Evolutionary conservation across 2,888 invertebrate genomes (phyloP).

Genomic region (Nasonia oneida): DNA sequence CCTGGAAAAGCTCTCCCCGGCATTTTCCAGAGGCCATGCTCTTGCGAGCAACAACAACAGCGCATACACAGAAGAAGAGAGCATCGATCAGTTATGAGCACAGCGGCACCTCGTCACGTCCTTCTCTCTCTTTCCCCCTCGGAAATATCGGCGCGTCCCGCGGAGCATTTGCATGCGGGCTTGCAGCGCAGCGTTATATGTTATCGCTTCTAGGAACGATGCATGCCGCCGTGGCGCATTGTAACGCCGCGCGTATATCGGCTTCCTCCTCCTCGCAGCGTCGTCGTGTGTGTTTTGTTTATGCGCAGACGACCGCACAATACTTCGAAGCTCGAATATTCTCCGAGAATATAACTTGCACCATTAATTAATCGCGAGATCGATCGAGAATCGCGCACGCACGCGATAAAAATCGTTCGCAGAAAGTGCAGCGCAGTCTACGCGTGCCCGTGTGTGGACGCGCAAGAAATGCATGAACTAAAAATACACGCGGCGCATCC

Average conservation of each 20-base stretch:
- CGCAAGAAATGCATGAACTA: conserved; percentile 23
- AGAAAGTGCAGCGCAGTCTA: not conserved
- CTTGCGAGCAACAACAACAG: not conserved
- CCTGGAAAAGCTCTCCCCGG: not conserved
- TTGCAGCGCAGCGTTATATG: conserved; percentile 32
- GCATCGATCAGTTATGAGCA: not conserved
- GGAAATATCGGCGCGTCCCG: conserved; percentile 34
- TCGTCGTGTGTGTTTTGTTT: not conserved
- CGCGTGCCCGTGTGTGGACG: not conserved
- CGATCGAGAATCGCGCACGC: not conserved
- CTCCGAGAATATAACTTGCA: too few species aligned
- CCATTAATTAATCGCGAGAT: not conserved
- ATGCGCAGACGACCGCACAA: too few species aligned
- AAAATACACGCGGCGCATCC: conserved; percentile 63
- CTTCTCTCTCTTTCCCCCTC: conserved; percentile 26
- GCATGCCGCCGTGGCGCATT: conserved; percentile 44
- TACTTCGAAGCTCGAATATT: too few species aligned
- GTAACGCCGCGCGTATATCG: conserved; percentile 38
- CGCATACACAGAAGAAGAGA: too few species aligned
- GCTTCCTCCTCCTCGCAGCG: not conserved
- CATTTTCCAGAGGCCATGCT: not conserved
- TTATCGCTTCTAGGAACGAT: conserved; percentile 60
- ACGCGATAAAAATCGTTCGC: not conserved
- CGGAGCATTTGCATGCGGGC: conserved; percentile 51
- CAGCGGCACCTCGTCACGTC: not conserved